Evolutionary conservation across 2,888 invertebrate genomes (phyloP), one percentile per base, ranked within the genome.

Genomic region (Cataglyphis rosenhaueri): DNA sequence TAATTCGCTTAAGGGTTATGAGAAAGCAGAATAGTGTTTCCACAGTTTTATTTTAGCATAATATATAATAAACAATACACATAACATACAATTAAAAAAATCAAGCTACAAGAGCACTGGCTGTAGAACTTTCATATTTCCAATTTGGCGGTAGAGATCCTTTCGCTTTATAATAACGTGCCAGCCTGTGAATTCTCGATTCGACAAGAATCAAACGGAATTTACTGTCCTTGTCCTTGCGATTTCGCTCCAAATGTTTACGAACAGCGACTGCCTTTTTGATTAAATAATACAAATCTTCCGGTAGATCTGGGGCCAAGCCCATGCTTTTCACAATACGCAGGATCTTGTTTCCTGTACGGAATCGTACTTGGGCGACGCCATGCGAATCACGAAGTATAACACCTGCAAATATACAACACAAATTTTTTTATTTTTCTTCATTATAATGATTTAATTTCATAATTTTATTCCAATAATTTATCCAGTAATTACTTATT

Each of bases 181-280:
- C 99, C 94, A 99, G 96, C 94, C 99, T 97, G 95, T 99, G 99
- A 94, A 99, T 99, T 95, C 99, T 97, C 79, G 99, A 99, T 95
- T 99, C 99, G 0, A 99, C 99, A 91, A 99, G 96, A 97, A 99
- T 99, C 92, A 99, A 96, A 93, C 99, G 97, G 97, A 99, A 99
- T 95, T 99, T 99, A 95, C 98, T 98, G 96, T 99, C 99, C 95
- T 98, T 99, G 95, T 99, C 99, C 95, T 99, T 98, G 94, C 98
- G 98, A 95, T 98, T 99, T 88, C 99, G 97, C 95, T 99, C 99
- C 96, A 99, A 97, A 95, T 99, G 99, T 95, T 99, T 99, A 93
- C 99, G 97, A 95, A 99, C 99, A 88, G 99, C 98, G 5, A 99
- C 99, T 84, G 99, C 99, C 95, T 99, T 99, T 96, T 99, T 99